phyloP scores from a whole-genome alignment of 1,140 invertebrate species.

The Gonatopus flavifemur region DNA sequence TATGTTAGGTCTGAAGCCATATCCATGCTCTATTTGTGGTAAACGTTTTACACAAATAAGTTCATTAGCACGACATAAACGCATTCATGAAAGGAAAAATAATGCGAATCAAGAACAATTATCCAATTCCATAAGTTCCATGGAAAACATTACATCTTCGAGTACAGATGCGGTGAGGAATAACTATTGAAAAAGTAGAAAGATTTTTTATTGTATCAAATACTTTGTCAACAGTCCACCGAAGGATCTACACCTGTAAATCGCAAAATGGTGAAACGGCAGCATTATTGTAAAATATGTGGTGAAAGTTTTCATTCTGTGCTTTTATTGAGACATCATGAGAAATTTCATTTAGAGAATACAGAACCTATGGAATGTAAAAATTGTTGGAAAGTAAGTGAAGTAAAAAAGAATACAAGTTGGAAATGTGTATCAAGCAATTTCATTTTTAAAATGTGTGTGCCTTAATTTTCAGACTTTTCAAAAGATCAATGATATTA shows the following conservation, averaged over 20 bases:
- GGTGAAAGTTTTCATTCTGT: conserved; percentile 51
- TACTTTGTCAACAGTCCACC: conserved; percentile 10
- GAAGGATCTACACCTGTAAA: conserved; percentile 14
- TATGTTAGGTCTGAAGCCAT: conserved; percentile 50
- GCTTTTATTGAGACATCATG: conserved; percentile 45
- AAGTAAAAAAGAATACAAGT: too few relatives aligned
- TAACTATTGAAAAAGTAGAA: background rate
- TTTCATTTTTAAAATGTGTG: too few relatives aligned
- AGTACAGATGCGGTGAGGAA: conserved; percentile 14
- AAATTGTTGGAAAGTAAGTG: too few relatives aligned
- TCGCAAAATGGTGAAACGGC: conserved; percentile 34
- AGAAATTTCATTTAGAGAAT: conserved; percentile 33
- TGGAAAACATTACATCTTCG: too few relatives aligned
- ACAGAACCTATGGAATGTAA: conserved; percentile 18
- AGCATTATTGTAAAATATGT: conserved; percentile 52
- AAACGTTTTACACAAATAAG: conserved; percentile 55
- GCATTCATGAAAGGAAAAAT: conserved; percentile 37
- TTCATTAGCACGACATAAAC: conserved; percentile 46
- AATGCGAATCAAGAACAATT: conserved; percentile 9
- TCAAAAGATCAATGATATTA: conserved; percentile 23
- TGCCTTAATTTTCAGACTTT: conserved; percentile 21
- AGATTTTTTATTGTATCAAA: background rate
- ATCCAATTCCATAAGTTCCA: too few relatives aligned
- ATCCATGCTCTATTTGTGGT: conserved; percentile 55
- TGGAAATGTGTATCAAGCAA: too few relatives aligned